phyloP scores from a whole-genome alignment of 2,113 vertebrate species.

The Syngnathus typhle region DNA sequence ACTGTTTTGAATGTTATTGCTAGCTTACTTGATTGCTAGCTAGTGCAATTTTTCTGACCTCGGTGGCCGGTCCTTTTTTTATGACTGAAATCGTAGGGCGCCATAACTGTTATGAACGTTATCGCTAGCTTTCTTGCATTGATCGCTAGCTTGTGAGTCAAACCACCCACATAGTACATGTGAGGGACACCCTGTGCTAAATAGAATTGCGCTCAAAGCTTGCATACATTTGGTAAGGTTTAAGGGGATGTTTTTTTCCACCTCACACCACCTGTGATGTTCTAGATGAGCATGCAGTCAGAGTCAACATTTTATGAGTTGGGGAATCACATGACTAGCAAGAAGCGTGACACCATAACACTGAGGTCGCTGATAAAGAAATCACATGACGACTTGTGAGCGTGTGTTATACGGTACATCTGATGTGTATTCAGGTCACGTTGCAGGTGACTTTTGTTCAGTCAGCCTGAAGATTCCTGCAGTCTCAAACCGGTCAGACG shows the following conservation, averaged over 20 bases:
- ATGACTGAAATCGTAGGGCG: too few species aligned
- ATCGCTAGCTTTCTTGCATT: neutral
- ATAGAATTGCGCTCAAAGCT: neutral
- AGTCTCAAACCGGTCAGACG: conserved; percentile 13
- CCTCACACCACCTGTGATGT: neutral
- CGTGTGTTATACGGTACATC: neutral
- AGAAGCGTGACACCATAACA: neutral
- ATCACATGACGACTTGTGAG: neutral
- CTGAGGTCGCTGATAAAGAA: neutral
- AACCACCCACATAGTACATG: neutral
- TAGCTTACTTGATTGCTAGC: too few species aligned
- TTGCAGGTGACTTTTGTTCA: neutral
- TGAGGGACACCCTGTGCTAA: neutral
- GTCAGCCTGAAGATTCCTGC: conserved; percentile 12
- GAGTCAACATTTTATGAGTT: neutral
- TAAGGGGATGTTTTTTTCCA: neutral
- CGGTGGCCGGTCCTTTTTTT: too few species aligned
- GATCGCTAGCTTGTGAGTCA: neutral
- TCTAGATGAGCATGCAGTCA: neutral
- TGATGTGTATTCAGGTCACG: neutral
- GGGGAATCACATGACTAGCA: neutral
- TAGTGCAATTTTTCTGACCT: too few species aligned
- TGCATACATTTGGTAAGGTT: neutral
- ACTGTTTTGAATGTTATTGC: too few species aligned
- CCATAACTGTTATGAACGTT: too few species aligned